Conservation (phyloP, 2,888 invertebrate genomes). For the Papilio demoleus region DNA sequence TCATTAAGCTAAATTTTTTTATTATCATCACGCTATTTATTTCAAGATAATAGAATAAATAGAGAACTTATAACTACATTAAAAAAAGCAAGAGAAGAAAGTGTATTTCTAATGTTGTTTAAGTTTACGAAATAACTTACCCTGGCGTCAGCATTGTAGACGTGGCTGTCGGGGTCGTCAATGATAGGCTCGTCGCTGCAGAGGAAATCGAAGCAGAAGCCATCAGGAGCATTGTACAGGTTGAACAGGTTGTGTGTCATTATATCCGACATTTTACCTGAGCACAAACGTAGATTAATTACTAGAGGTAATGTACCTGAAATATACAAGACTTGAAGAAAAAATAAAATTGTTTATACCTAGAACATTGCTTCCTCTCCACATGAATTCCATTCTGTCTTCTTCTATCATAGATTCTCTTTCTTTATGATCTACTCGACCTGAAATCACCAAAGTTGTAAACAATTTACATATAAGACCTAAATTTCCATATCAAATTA, state of each 20-base stretch:
- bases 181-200: constrained; percentile 86
- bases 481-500: not conserved
- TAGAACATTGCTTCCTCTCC: constrained; percentile 85
- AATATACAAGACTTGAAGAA: not conserved
- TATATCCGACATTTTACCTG: constrained; percentile 82
- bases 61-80: not conserved
- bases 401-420: constrained; percentile 80
- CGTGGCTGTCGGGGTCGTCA: constrained; percentile 85
- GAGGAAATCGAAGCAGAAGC: constrained; percentile 89
- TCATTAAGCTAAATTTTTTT: not conserved
- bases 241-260: constrained; percentile 88
- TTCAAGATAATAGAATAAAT: not conserved
- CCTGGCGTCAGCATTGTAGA: constrained; percentile 85
- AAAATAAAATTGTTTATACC: constrained; percentile 62
- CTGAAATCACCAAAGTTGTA: constrained; percentile 50
- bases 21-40: not conserved
- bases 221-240: constrained; percentile 86
- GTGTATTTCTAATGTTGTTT: not conserved
- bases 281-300: not conserved
- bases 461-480: not conserved
- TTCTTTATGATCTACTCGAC: constrained; percentile 87
- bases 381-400: constrained; percentile 87
- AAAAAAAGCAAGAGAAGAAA: not conserved
- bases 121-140: constrained; percentile 59
- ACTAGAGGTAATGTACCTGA: not conserved